Evolutionary conservation across 2,797 vertebrate genomes (phyloP).

Genomic region (Hephaestus fuliginosus): DNA sequence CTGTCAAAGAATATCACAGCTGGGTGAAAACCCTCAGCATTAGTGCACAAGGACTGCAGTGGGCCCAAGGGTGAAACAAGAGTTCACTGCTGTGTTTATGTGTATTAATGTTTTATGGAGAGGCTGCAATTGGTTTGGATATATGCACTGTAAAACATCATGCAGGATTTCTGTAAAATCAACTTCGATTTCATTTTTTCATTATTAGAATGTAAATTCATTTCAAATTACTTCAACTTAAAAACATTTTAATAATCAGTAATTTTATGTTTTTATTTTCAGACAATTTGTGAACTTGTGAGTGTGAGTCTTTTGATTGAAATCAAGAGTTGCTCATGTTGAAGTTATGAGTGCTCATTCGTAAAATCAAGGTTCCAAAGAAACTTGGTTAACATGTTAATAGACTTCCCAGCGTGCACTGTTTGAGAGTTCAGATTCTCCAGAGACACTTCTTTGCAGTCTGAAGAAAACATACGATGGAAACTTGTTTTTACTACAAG

Average conservation of each 20-base stretch:
- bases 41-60: conserved; percentile 12
- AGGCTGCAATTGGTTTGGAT: neutral
- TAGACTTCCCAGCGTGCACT: conserved; percentile 2
- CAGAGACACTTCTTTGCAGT: neutral
- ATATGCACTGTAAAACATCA: neutral
- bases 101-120: neutral
- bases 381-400: neutral
- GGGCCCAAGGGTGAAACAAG: conserved; percentile 6
- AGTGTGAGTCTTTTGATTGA: neutral
- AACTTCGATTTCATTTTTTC: neutral
- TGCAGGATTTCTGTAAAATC: neutral
- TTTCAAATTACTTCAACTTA: neutral
- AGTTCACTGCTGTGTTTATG: neutral
- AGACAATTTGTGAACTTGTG: neutral
- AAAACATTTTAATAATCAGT: too few species aligned
- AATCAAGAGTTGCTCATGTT: neutral
- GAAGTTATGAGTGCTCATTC: neutral
- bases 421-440: neutral
- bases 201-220: neutral
- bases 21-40: conserved; percentile 27
- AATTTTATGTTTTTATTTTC: too few species aligned
- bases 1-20: conserved; percentile 53
- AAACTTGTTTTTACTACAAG: too few species aligned
- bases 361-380: neutral
- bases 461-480: too few species aligned